These are phyloP conservation scores for Empidonax traillii DNA, from an alignment of 2,113 vertebrate genomes.

Conservation along the genomic window DNA sequence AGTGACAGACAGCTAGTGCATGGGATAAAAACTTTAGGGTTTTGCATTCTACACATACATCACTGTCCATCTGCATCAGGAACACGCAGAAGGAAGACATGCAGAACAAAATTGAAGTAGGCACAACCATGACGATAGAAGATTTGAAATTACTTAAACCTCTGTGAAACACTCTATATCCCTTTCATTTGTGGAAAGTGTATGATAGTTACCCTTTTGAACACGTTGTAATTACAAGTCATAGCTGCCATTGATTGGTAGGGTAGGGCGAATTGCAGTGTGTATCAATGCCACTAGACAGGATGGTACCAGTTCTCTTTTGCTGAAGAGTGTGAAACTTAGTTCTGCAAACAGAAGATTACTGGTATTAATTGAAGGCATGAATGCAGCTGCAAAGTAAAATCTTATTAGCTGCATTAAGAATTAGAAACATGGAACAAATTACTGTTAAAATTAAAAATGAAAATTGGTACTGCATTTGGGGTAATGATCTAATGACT, in stretches of 20 bases:
- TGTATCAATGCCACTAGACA: not conserved
- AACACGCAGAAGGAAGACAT: not conserved
- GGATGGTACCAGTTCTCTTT: not conserved
- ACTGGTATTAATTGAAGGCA: not conserved
- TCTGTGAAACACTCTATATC: not conserved
- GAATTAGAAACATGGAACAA: not conserved
- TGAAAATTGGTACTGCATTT: not conserved
- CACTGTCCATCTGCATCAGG: not conserved
- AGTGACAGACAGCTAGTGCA: not conserved
- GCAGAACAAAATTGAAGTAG: not conserved
- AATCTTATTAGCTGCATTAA: conserved; percentile 28
- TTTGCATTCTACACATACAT: not conserved
- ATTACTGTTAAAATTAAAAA: conserved; percentile 17
- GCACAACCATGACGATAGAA: not conserved
- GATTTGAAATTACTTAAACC: conserved; percentile 7
- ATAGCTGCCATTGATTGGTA: not conserved
- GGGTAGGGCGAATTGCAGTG: not conserved
- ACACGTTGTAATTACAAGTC: not conserved
- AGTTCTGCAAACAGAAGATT: conserved; percentile 21
- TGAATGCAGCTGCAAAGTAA: conserved; percentile 22
- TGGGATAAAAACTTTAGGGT: not conserved
- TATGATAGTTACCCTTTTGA: not conserved
- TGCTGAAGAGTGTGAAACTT: not conserved
- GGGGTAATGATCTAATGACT: conserved; percentile 6
- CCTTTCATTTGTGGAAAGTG: not conserved